Base-by-base conservation (phyloP, 2,797 vertebrate species). In the Melanotaenia maccullochi region DNA sequence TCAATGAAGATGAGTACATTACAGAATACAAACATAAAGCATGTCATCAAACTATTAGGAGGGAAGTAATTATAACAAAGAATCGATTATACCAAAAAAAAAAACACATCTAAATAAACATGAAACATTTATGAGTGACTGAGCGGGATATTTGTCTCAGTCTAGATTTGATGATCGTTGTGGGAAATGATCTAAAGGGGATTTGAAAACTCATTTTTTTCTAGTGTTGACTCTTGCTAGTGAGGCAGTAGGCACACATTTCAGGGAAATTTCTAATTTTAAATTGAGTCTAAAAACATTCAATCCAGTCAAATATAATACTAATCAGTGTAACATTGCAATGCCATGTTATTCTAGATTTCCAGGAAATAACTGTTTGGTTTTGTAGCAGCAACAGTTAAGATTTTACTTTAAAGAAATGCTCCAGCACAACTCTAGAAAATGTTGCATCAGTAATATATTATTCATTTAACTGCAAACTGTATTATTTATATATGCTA, bases 81-180 rank as follows among this genome's bases (percentile, higher is more conserved):
- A 55, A 30, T 2, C 14, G 2, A 28, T 32, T 33, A n/a, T 9
- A 33, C 63, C 63, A n/a, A n/a, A n/a, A n/a, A 30, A 76, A 52
- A 11, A 52, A 36, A 35, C 5, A 5, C 56, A 56, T 65, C 56
- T 62, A 18, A 33, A 71, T 68, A 70, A 83, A 75, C 62, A 73
- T 65, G 33, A n/a, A 63, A 52, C 49, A 57, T 83, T 83, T 38
- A 66, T 67, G 22, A 78, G 62, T 24, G 18, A 51, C 38, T 58
- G 36, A 13, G 24, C 2, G 30, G 22, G 12, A 64, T 3, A 9
- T 58, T 64, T 62, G 60, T 49, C n/a, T 54, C 20, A 22, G 36
- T 2, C 5, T 35, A 30, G 1, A 24, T 3, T 11, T 54, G 33
- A 25, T 30, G 5, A 25, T 47, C n/a, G 20, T 32, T 67, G 38